Percentiles rank a stretch among this genome's conserved stretches.
Evolutionary conservation across 2,888 invertebrate genomes (phyloP).

Genomic region (Eilema griseolum): DNA sequence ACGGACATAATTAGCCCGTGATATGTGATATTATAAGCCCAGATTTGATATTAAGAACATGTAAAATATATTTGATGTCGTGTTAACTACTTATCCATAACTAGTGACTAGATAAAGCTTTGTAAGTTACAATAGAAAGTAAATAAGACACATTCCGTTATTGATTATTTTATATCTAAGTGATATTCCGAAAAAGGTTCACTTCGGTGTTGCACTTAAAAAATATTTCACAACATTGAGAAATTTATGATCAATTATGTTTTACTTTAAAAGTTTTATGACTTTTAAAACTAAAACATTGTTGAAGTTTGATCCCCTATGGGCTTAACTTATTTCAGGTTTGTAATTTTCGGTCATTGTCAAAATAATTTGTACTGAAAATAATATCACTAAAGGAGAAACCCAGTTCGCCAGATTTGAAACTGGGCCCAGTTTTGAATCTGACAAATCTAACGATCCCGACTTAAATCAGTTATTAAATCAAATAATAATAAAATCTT

Average conservation of each 20-base stretch:
- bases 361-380: neutral
- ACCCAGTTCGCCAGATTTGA: neutral
- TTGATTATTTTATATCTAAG: conserved; percentile 54
- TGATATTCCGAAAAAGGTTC: conserved; percentile 46
- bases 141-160: conserved; percentile 62
- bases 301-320: neutral
- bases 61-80: conserved; percentile 81
- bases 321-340: neutral
- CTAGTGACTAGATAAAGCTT: conserved; percentile 67
- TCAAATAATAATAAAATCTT: too few species aligned
- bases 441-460: neutral
- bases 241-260: neutral
- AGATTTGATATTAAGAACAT: conserved; percentile 72
- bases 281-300: neutral
- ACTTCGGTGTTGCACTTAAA: conserved; percentile 48
- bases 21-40: conserved; percentile 85
- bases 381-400: neutral
- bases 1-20: conserved; percentile 69
- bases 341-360: neutral
- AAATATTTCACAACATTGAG: neutral
- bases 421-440: too few species aligned
- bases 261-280: neutral
- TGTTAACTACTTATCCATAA: conserved; percentile 70
- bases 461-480: neutral
- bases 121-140: conserved; percentile 67